Base-by-base conservation (phyloP, 2,113 vertebrate genomes). In the Caracal caracal region DNA sequence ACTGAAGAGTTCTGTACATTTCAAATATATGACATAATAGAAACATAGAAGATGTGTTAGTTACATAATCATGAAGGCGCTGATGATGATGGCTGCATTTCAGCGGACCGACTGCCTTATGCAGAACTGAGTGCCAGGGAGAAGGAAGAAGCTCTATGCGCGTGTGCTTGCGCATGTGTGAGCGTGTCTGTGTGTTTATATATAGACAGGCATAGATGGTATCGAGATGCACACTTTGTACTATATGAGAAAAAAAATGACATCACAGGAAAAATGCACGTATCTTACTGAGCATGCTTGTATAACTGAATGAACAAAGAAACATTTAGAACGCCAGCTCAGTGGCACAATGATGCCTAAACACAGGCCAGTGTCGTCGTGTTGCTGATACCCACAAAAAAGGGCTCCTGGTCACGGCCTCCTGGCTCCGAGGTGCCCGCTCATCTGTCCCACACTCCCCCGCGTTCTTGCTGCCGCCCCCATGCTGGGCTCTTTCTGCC, bases 391-490 rank as follows among this genome's bases (percentile, higher is more conserved):
- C 20, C 12, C 33, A 37, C 43, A 7, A 47, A 15, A 24, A 30
- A 56, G 40, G 68, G 10, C 53, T 49, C 43, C 61, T 5, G 26
- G 47, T 7, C 6, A 0, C 1, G 22, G 68, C 56, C 13, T 47
- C 85, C 43, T 12, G 7, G 35, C 17, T 10, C 61, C 11, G 17
- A 2, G 4, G 78, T 0, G 0, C 26, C 59, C 9, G 10, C 65
- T 68, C 5, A 0, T 6, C 65, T 26, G 28, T 0, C 1, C n/a
- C 3, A 0, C 51, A 10, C 12, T 56, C 10, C 22, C 35, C 5
- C 0, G 0, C 0, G 33, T 6, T 10, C 76, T 40, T 1, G 0
- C 51, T 70, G 47, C 37, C 49, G n/a, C 28, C 3, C 1, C 30
- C 20, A 13, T 1, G 1, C 71, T 40, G 63, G 37, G 24, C 20